Evolutionary conservation across 2,888 invertebrate species (phyloP), one percentile per base, ranked within the genome.

Genomic region (Nesidiocoris tenuis): DNA sequence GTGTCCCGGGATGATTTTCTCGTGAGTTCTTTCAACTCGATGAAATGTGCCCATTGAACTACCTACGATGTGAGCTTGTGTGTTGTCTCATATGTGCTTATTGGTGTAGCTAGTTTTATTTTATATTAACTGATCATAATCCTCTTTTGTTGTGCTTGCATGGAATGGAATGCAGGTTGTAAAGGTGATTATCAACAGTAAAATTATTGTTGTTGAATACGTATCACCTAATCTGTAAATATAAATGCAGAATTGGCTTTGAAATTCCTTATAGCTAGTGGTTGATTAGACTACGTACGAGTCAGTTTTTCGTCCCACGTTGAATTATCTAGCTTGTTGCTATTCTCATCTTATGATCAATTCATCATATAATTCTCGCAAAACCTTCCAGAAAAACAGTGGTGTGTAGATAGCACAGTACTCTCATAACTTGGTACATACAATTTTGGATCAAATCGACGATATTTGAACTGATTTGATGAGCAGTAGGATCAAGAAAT

Each of bases 71-170:
- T 39, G 39, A 76, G 78, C 76, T 78, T 61, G 63, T 64, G 39
- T 76, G 72, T 72, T 72, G 71, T 67, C 39, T 39, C 72, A 66
- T 61, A 76, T 77, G 77, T 77, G 77, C 78, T 77, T 78, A 61
- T 56, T 75, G 68, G 64, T 68, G 78, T 77, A 77, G 76, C 63
- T 77, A 75, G 74, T 25, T 75, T 72, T 66, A 39, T 25, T 75
- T 72, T 66, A 39, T 71, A 75, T 21, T 68, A 65, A 77, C 70
- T 77, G 61, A 75, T 72, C 54, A 67, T 63, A 77, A 74, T 80
- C 79, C 80, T 80, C 79, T 81, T 80, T 80, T 80, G 79, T 80
- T 81, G 79, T 81, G 81, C 81, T 81, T 81, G 81, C 81, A 81
- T 81, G 81, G 81, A 78, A 79, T 78, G 75, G 76, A 76, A 78